phyloP scores from a whole-genome alignment of 2,888 invertebrate genomes.

The Drosophila infuscata region DNA sequence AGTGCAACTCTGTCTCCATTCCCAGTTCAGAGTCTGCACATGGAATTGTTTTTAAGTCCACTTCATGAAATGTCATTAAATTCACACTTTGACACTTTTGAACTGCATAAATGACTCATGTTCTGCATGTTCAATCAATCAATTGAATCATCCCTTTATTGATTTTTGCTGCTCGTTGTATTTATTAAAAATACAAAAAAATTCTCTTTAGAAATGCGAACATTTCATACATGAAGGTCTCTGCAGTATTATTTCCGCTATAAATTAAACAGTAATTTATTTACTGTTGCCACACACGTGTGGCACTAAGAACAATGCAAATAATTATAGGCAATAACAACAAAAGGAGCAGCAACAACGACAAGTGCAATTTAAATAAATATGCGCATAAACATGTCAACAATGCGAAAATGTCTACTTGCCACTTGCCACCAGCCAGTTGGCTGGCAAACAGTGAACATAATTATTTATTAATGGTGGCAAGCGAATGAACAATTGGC shows the following conservation, averaged over 20 bases:
- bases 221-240: slow-evolving; percentile 2
- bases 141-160: slow-evolving; percentile 48
- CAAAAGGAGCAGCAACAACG: background rate
- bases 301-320: slow-evolving; percentile 25
- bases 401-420: slow-evolving; percentile 61
- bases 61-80: slow-evolving; percentile 6
- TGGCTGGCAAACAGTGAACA: slow-evolving; percentile 40
- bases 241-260: slow-evolving; percentile 39
- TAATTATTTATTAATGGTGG: slow-evolving; percentile 81
- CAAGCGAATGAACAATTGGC: slow-evolving; percentile 67
- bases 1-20: background rate
- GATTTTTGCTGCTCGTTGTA: slow-evolving; percentile 32
- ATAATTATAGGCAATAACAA: slow-evolving; percentile 8
- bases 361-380: slow-evolving; percentile 54
- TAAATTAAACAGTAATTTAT: slow-evolving; percentile 69
- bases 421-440: slow-evolving; percentile 46
- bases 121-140: slow-evolving; percentile 50
- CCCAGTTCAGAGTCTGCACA: background rate
- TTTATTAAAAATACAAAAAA: slow-evolving; percentile 34
- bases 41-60: background rate
- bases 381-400: slow-evolving; percentile 64
- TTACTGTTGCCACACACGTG: slow-evolving; percentile 49
- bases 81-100: slow-evolving; percentile 32
- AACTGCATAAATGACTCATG: slow-evolving; percentile 6
- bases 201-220: slow-evolving; percentile 5